Percentiles rank a stretch among this genome's conserved stretches.
Evolutionary conservation across 2,797 vertebrate genomes (phyloP).

Genomic region (Falco novaeseelandiae): DNA sequence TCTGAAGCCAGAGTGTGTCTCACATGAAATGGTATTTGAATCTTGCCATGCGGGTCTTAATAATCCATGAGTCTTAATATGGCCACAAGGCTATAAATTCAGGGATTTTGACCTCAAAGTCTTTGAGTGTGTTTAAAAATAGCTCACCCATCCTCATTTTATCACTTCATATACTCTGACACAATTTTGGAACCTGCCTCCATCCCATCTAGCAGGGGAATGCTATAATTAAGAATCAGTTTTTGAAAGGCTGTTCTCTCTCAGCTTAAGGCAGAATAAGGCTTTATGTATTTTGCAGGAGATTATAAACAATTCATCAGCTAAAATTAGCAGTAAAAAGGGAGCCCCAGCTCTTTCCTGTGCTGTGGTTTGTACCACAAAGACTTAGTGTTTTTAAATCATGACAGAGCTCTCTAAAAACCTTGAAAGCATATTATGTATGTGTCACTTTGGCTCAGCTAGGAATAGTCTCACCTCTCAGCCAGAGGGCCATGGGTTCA

Average conservation of each 20-base stretch:
- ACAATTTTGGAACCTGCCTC: conserved; percentile 4
- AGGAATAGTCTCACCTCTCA: conserved; percentile 52
- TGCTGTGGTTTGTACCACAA: conserved; percentile 50
- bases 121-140: conserved; percentile 42
- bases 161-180: conserved; percentile 34
- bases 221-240: conserved; percentile 50
- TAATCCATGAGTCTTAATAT: conserved; percentile 16
- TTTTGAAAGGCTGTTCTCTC: conserved; percentile 45
- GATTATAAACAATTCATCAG: conserved; percentile 50
- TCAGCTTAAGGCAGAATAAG: conserved; percentile 43
- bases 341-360: conserved; percentile 52
- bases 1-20: neutral
- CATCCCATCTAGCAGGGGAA: conserved; percentile 42
- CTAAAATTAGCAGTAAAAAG: conserved; percentile 60
- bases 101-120: conserved; percentile 53
- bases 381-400: conserved; percentile 52
- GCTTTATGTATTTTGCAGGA: conserved; percentile 45
- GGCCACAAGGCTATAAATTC: conserved; percentile 39
- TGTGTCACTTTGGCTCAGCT: conserved; percentile 48
- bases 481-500: conserved; percentile 59
- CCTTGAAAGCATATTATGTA: conserved; percentile 48
- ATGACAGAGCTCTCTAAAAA: conserved; percentile 49
- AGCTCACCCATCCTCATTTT: conserved; percentile 39
- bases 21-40: neutral
- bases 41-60: neutral